A percentile compares a stretch with the other conserved stretches of the same genome.
Conservation (phyloP, 2,113 vertebrate species). For the Picathartes gymnocephalus region DNA sequence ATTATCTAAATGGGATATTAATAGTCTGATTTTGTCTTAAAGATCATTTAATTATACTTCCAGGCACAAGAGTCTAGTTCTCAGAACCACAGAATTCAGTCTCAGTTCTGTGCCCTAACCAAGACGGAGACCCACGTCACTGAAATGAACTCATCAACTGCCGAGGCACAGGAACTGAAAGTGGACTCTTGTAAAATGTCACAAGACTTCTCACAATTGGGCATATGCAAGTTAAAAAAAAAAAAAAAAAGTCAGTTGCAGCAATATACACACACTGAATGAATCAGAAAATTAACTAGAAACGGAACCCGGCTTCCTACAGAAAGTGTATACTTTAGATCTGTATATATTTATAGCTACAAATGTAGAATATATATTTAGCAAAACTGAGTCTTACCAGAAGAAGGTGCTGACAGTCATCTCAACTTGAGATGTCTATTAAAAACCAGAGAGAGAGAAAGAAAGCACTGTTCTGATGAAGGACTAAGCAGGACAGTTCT, state of each 20-base stretch:
- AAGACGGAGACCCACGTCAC: not conserved
- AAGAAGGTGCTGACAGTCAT: constrained; percentile 40
- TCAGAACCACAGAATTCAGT: not conserved
- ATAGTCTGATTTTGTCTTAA: not conserved
- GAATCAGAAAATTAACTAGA: not conserved
- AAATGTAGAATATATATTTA: constrained; percentile 5
- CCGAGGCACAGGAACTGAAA: not conserved
- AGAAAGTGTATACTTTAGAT: not conserved
- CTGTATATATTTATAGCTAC: not conserved
- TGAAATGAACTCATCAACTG: not conserved
- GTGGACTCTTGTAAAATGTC: not conserved
- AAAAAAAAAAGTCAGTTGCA: not conserved
- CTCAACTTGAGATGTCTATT: not conserved
- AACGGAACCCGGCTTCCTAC: not conserved
- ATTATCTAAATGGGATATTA: not conserved
- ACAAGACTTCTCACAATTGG: not conserved
- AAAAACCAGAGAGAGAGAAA: constrained; percentile 25
- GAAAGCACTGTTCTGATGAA: not conserved
- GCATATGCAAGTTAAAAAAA: not conserved
- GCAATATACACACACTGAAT: not conserved
- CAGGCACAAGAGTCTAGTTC: not conserved
- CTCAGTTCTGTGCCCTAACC: not conserved
- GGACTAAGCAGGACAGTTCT: not conserved
- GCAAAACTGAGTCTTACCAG: constrained; percentile 3
- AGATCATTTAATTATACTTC: not conserved